Percentiles rank a stretch among this genome's conserved stretches.
Conservation (phyloP, 2,113 vertebrate species). For the Pelusios castaneus region DNA sequence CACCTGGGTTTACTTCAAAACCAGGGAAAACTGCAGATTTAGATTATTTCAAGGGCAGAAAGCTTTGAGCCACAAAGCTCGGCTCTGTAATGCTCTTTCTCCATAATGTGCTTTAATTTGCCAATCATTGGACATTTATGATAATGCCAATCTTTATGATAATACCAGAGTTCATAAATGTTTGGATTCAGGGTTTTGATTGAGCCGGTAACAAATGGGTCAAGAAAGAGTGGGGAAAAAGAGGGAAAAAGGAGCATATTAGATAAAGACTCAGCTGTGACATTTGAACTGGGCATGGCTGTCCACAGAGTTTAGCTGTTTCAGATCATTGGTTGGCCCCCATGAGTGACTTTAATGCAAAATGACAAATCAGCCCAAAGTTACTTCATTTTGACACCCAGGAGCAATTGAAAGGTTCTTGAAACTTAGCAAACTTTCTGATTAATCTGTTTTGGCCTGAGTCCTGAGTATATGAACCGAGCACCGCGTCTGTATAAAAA, state of each 20-base stretch:
- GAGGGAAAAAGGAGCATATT: accelerated
- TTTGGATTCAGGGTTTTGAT: neutral
- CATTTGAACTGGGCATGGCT: neutral
- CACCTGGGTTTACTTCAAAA: neutral
- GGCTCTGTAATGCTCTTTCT: neutral
- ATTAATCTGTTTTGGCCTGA: neutral
- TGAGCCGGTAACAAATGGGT: neutral
- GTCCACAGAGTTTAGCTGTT: accelerated
- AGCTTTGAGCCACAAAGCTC: neutral
- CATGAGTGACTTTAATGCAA: neutral
- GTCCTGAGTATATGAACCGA: neutral
- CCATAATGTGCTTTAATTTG: neutral
- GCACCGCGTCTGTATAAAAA: conserved; percentile 15
- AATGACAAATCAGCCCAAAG: neutral
- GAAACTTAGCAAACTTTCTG: conserved; percentile 14
- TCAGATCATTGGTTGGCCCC: neutral
- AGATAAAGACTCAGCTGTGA: neutral
- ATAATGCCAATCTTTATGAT: too few species aligned
- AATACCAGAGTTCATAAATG: accelerated
- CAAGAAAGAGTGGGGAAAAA: neutral
- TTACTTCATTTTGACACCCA: neutral
- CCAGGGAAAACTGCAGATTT: accelerated
- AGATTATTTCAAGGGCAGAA: neutral
- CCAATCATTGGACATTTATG: neutral
- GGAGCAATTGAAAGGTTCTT: conserved; percentile 30